A percentile compares a stretch with the other conserved stretches of the same genome.
Conservation (phyloP, 2,797 vertebrate genomes). For the Spondyliosoma cantharus region DNA sequence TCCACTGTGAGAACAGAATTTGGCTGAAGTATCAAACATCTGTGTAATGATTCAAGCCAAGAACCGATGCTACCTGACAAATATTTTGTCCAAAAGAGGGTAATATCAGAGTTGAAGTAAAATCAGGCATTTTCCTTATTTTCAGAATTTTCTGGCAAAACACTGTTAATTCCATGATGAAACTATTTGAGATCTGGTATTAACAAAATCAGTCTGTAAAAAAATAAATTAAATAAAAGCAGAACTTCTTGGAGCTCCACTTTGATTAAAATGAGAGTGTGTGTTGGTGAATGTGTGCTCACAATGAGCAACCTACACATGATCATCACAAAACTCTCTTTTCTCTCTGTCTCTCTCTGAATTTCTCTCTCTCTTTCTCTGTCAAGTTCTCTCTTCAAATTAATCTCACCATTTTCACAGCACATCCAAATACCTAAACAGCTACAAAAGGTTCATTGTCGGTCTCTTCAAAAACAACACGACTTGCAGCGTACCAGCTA, state of each 20-base stretch:
- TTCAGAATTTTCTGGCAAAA: neutral
- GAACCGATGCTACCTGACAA: neutral
- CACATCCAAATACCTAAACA: too few relatives aligned
- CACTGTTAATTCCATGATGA: too few relatives aligned
- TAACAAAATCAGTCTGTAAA: too few relatives aligned
- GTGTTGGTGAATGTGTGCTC: neutral
- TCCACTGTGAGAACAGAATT: constrained; percentile 8
- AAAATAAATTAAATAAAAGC: too few relatives aligned
- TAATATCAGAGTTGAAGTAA: neutral
- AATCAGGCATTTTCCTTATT: neutral
- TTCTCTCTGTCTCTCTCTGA: too few relatives aligned
- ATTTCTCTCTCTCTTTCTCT: too few relatives aligned
- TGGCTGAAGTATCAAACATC: constrained; percentile 26
- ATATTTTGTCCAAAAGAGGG: neutral
- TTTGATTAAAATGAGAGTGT: neutral
- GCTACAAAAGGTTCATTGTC: too few relatives aligned
- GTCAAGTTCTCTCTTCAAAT: neutral
- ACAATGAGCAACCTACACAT: neutral
- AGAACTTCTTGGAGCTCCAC: neutral
- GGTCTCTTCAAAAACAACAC: too few relatives aligned
- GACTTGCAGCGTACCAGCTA: too few relatives aligned
- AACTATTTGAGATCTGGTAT: too few relatives aligned
- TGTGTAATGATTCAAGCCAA: constrained; percentile 10
- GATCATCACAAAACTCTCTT: too few relatives aligned
- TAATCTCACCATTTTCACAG: too few relatives aligned